Conservation (phyloP, 2,113 vertebrate species). For the Lepisosteus osseus region DNA sequence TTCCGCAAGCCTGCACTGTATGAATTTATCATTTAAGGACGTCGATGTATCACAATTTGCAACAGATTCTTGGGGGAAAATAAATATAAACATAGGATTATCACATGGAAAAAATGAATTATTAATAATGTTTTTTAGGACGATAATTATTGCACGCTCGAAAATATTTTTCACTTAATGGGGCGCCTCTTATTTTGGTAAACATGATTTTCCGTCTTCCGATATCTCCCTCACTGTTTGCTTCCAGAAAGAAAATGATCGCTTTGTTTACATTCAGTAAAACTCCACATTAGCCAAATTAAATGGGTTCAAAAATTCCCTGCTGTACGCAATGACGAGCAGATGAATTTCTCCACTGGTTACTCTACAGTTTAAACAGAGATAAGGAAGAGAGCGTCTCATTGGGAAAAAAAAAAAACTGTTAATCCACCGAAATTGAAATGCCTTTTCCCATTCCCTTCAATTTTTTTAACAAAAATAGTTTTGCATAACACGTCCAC, state of each 20-base stretch:
- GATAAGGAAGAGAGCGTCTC: constrained; percentile 16
- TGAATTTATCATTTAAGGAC: too few relatives aligned
- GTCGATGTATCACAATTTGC: too few relatives aligned
- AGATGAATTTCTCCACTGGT: constrained; percentile 9
- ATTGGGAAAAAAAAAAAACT: constrained; percentile 8
- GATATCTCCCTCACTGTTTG: not conserved
- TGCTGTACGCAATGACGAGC: constrained; percentile 18
- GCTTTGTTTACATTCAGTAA: constrained; percentile 15
- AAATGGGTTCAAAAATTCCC: constrained; percentile 11
- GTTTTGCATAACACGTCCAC: constrained; percentile 4
- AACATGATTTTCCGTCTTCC: not conserved
- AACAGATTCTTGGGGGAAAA: too few relatives aligned
- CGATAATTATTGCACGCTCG: too few relatives aligned
- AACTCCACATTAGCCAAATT: constrained; percentile 18
- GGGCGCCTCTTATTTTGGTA: not conserved
- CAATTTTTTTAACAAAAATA: constrained; percentile 21
- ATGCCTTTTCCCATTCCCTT: constrained; percentile 13
- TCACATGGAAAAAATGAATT: too few relatives aligned
- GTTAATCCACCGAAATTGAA: constrained; percentile 18
- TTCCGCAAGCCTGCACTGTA: too few relatives aligned
- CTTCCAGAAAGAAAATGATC: constrained; percentile 7
- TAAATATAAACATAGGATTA: too few relatives aligned
- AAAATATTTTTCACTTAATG: too few relatives aligned
- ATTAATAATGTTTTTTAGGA: too few relatives aligned
- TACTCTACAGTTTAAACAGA: constrained; percentile 11